Evolutionary conservation across 2,797 vertebrate species (phyloP).

Genomic region (Hydrocynus forskahlii): DNA sequence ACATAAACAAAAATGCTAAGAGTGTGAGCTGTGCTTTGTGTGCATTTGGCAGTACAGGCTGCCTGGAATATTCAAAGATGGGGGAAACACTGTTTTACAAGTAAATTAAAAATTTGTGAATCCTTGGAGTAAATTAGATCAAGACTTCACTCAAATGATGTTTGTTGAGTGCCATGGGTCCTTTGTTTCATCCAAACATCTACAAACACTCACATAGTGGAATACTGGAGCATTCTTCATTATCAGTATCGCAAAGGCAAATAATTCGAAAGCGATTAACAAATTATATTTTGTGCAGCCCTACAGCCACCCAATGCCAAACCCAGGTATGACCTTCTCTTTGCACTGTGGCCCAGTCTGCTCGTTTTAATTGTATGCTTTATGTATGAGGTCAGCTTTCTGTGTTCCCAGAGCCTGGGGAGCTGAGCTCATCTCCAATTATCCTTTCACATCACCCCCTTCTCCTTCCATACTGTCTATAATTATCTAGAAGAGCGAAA

Average conservation of each 20-base stretch:
- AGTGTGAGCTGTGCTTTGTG: too few species aligned
- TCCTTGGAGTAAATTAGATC: too few species aligned
- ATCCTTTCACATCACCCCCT: constrained; percentile 35
- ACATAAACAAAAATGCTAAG: too few species aligned
- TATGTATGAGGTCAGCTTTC: constrained; percentile 44
- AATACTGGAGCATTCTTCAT: background rate
- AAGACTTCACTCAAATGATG: too few species aligned
- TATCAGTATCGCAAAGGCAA: background rate
- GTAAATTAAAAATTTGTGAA: too few species aligned
- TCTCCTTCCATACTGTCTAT: constrained; percentile 31
- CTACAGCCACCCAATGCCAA: background rate
- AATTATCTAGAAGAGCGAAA: constrained; percentile 53
- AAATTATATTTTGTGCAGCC: background rate
- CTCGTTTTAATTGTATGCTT: constrained; percentile 22
- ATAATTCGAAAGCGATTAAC: background rate
- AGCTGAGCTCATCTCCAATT: constrained; percentile 22
- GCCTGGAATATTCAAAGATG: too few species aligned
- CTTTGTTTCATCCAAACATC: too few species aligned
- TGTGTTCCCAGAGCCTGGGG: constrained; percentile 13
- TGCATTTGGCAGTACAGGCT: too few species aligned
- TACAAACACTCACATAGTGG: too few species aligned
- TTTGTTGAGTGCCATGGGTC: too few species aligned
- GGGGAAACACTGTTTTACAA: too few species aligned
- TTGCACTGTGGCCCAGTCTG: background rate
- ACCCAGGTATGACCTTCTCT: background rate